Base-by-base conservation (phyloP, 2,113 vertebrate genomes). In the Heloderma charlesbogerti region DNA sequence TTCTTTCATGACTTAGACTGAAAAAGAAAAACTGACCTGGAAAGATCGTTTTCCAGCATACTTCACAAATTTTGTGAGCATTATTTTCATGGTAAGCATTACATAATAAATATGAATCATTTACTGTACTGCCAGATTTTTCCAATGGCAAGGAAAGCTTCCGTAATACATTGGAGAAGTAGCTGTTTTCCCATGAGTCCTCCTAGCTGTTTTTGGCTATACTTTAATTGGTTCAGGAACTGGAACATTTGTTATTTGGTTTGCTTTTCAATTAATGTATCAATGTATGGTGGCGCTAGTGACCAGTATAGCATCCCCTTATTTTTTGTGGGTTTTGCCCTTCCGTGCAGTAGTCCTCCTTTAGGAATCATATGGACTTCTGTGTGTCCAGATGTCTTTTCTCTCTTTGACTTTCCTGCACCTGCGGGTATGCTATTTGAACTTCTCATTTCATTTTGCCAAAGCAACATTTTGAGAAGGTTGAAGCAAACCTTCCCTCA, bases 1-100 rank as follows among this genome's bases (percentile, higher is more conserved):
- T 0, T 3, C 0, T 77, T 71, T 10, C 2, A 0, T 89, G 88
- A 94, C 95, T 2, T 86, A 99, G 99, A 97, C 95, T 0, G 98
- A 98, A 93, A 98, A 99, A 95, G 98, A 98, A 94, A 99, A 99
- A 95, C 97, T 99, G 95, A 99, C 99, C 0, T 99, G 99, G 96
- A 98, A 95, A 87, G 99, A 99, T 93, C 98, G 99, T 72, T 96
- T 98, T 90, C 99, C 98, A 20, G 99, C 99, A 57, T 99, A 99
- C 93, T 20, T 98, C 90, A 98, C 98, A 13, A 98, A 98, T 66
- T 83, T 98, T 74, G 97, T 98, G 88, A 96, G 97, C 94, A 99
- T 99, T 95, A 2, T 97, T 89, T 98, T 99, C 91, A 98, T 99
- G 99, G 99, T 99, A 96, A 98, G 98, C 94, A 80, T 87, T 84